phyloP scores from a whole-genome alignment of 2,797 vertebrate species.

The Cossypha heuglini region DNA sequence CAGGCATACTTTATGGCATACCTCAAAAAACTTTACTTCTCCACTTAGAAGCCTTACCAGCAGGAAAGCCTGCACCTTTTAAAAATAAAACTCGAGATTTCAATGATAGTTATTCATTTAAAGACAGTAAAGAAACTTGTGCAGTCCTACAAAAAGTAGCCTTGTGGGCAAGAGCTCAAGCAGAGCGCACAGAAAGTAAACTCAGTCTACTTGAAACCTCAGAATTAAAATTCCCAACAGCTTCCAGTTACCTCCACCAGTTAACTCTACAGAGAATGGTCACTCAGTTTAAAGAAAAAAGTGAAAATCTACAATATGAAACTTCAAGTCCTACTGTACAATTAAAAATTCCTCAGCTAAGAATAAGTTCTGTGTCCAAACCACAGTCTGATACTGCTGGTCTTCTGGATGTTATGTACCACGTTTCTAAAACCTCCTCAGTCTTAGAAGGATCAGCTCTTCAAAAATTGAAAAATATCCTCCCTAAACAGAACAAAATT shows the following conservation, averaged over 20 bases:
- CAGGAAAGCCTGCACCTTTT: constrained; percentile 84
- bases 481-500: constrained; percentile 87
- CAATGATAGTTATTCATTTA: constrained; percentile 84
- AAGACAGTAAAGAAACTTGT: constrained; percentile 88
- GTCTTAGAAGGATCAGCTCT: constrained; percentile 84
- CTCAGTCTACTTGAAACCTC: constrained; percentile 87
- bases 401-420: constrained; percentile 87
- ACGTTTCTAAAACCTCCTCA: constrained; percentile 86
- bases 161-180: constrained; percentile 89
- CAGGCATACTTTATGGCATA: constrained; percentile 99
- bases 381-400: constrained; percentile 85
- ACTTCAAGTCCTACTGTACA: constrained; percentile 81
- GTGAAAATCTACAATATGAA: constrained; percentile 82
- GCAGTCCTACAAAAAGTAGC: constrained; percentile 95
- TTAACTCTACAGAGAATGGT: constrained; percentile 90
- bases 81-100: constrained; percentile 84
- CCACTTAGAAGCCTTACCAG: constrained; percentile 90
- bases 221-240: constrained; percentile 87
- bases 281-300: constrained; percentile 86
- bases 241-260: constrained; percentile 91
- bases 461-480: constrained; percentile 89
- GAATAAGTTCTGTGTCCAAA: constrained; percentile 86
- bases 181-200: constrained; percentile 90
- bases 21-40: constrained; percentile 94
- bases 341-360: constrained; percentile 98